Evolutionary conservation across 2,113 vertebrate species (phyloP).

Genomic region (Microcebus griseorufus): DNA sequence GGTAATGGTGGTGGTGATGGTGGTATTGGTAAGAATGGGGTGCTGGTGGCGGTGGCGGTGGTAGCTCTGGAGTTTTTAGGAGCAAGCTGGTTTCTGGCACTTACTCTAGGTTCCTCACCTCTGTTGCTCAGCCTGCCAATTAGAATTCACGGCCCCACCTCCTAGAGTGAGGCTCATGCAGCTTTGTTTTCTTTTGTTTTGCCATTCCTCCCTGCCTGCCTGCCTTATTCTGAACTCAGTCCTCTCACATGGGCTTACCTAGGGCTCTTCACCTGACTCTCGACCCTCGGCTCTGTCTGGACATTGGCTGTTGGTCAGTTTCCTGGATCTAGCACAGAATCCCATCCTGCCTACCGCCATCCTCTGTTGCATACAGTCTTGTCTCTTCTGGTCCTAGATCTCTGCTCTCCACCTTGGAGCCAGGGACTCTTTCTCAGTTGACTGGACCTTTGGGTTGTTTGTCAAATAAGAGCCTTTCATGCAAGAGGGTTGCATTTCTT

Average conservation of each 20-base stretch:
- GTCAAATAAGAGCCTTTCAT: background rate
- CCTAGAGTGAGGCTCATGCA: background rate
- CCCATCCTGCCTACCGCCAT: accelerated
- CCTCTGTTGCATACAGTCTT: too few relatives aligned
- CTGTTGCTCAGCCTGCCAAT: background rate
- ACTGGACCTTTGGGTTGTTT: background rate
- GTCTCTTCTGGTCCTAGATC: background rate
- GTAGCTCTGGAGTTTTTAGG: background rate
- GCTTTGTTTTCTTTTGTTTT: background rate
- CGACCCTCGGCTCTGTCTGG: background rate
- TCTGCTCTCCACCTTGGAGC: background rate
- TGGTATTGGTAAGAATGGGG: background rate
- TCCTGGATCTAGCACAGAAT: background rate
- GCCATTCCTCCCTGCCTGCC: background rate
- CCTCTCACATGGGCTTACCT: background rate
- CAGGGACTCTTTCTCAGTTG: background rate
- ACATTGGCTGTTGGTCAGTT: background rate
- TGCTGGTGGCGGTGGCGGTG: background rate
- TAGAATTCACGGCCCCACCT: background rate
- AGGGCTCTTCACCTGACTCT: background rate
- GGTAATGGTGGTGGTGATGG: background rate
- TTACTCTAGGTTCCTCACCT: background rate
- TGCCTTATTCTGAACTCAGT: background rate
- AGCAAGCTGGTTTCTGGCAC: background rate
- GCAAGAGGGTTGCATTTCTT: background rate